Evolutionary conservation across 2,113 vertebrate genomes (phyloP).

Genomic region (Thamnaconus septentrionalis): DNA sequence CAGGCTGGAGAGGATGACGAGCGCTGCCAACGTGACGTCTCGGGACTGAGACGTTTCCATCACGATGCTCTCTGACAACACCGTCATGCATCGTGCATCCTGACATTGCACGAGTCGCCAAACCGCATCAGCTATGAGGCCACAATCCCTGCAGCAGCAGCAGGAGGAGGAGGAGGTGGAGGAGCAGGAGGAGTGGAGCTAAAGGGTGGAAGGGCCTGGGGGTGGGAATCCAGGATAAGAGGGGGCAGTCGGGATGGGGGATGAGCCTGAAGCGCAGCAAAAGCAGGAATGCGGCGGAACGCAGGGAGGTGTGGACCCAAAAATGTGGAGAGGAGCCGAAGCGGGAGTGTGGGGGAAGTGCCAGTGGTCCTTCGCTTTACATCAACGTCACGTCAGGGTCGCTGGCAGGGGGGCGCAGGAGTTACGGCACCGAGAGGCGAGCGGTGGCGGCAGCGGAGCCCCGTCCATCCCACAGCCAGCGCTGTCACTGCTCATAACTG

Average conservation of each 20-base stretch:
- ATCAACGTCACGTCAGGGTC: slow-evolving; percentile 64
- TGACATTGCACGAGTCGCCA: slow-evolving; percentile 49
- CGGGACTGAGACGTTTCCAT: slow-evolving; percentile 60
- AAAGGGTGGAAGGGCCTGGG: background rate
- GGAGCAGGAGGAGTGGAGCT: slow-evolving; percentile 4
- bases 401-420: slow-evolving; percentile 42
- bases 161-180: background rate
- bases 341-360: slow-evolving; percentile 50
- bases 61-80: slow-evolving; percentile 67
- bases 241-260: slow-evolving; percentile 12
- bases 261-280: slow-evolving; percentile 55
- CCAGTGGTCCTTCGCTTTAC: slow-evolving; percentile 66
- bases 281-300: slow-evolving; percentile 40
- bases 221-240: background rate
- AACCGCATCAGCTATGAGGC: slow-evolving; percentile 59
- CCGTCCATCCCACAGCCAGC: slow-evolving; percentile 47
- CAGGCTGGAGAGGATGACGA: slow-evolving; percentile 42
- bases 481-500: slow-evolving; percentile 33
- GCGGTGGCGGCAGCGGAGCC: slow-evolving; percentile 30
- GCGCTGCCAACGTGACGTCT: slow-evolving; percentile 27
- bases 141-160: slow-evolving; percentile 5
- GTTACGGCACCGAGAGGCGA: slow-evolving; percentile 36
- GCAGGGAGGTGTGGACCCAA: slow-evolving; percentile 52
- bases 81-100: slow-evolving; percentile 69
- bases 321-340: slow-evolving; percentile 24